A percentile compares a stretch with the other conserved stretches of the same genome.
Evolutionary conservation across 2,888 invertebrate genomes (phyloP).

Genomic region (Tenthredo scrophulariae): DNA sequence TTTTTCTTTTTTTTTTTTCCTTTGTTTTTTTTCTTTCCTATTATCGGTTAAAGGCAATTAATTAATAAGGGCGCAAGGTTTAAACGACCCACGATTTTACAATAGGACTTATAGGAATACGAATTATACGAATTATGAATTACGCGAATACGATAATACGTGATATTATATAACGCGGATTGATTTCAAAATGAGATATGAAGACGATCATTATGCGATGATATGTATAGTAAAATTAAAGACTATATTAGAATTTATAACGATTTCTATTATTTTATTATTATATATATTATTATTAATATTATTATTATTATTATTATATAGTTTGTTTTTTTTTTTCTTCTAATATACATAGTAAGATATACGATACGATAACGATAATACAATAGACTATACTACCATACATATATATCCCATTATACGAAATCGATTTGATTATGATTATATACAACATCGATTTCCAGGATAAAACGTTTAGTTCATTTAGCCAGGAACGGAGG

Average conservation of each 20-base stretch:
- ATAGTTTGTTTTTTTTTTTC: slow-evolving; percentile 55
- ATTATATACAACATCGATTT: slow-evolving; percentile 1
- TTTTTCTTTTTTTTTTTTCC: too few relatives aligned
- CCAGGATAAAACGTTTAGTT: neutral
- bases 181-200: neutral
- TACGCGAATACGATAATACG: neutral
- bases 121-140: too few relatives aligned
- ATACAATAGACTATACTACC: slow-evolving; percentile 45
- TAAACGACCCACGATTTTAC: too few relatives aligned
- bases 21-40: neutral
- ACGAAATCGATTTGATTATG: neutral
- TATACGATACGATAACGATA: slow-evolving; percentile 55
- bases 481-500: slow-evolving; percentile 66
- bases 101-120: too few relatives aligned
- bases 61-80: neutral
- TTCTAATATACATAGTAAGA: slow-evolving; percentile 66
- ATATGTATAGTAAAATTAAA: slow-evolving; percentile 71
- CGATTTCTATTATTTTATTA: slow-evolving; percentile 56
- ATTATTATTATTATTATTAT: slow-evolving; percentile 57
- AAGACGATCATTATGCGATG: neutral
- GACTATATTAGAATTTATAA: slow-evolving; percentile 67
- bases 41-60: slow-evolving; percentile 4
- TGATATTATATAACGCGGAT: neutral
- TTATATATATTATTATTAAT: slow-evolving; percentile 16
- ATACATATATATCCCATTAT: slow-evolving; percentile 9